Percentiles rank a stretch among this genome's conserved stretches.
Conservation (phyloP, 1,140 invertebrate genomes). For the Laupala kohalensis region DNA sequence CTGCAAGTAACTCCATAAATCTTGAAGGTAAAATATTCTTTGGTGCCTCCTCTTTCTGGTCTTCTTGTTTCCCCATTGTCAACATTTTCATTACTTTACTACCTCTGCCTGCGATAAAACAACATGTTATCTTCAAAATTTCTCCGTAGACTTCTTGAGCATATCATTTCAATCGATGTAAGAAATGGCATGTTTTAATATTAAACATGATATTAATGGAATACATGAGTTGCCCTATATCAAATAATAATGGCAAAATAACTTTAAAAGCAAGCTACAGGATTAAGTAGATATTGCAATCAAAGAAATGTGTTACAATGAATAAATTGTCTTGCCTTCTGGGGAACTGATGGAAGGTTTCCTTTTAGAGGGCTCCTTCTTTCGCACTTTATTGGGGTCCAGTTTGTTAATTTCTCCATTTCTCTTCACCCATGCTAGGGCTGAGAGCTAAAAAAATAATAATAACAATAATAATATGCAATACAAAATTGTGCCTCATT, state of each 20-base stretch:
- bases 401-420: background rate
- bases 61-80: background rate
- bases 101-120: background rate
- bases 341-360: background rate
- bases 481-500: too few species aligned
- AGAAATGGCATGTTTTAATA: too few species aligned
- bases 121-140: too few species aligned
- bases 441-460: background rate
- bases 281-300: too few species aligned
- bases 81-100: background rate
- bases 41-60: background rate
- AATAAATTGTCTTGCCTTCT: background rate
- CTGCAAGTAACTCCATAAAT: conserved; percentile 66
- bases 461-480: background rate
- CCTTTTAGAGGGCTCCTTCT: background rate
- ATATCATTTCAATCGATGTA: too few species aligned
- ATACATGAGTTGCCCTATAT: too few species aligned
- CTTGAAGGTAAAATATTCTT: conserved; percentile 23
- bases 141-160: too few species aligned
- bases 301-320: too few species aligned
- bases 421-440: background rate
- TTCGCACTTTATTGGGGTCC: background rate
- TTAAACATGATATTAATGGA: too few species aligned
- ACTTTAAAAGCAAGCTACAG: too few species aligned
- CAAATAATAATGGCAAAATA: too few species aligned